Base-by-base conservation (phyloP, 92 coral and sea anemone species). In the Isaurus tuberculatus region DNA sequence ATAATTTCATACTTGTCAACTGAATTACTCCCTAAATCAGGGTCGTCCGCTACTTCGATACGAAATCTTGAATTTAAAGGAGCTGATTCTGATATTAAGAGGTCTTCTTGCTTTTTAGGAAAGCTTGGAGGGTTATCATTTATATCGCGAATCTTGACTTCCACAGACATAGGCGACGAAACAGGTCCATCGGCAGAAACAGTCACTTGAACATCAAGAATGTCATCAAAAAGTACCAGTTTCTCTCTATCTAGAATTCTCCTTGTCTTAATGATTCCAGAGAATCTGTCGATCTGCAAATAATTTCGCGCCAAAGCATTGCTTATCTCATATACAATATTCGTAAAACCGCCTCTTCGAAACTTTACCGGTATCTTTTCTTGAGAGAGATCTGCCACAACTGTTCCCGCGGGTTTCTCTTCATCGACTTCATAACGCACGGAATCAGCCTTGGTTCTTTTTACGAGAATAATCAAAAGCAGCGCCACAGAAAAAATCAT, bases 101-200 rank as follows among this genome's bases (percentile, higher is more conserved):
- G 64, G 34, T 73, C 68, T 77, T 94, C 93, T 69, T 84, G 75
- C 15, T 55, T 81, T n/a, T 85, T 86, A 9, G 83, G 37, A 70
- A 94, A 94, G 46, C 32, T 58, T 23, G 98, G 98, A 57, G 86
- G 37, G 75, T 94, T 86, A 87, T 94, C 98, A 29, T 94, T 94
- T 6, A 91, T 78, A 83, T 94, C 98, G 37, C 79, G 69, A 33
- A 94, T 84, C 67, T 79, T 89, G 36, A 94, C 84, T 67, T 87
- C 92, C 1, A 85, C 88, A 23, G 98, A 89, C 51, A 92, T 71
- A 63, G 34, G 65, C 34, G 85, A 88, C 26, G 77, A 79, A 4
- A 89, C 31, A 0, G 40, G 30, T 10, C 88, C 91, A 4, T 84
- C 89, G 48, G 84, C 86, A 19, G 75, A 65, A 0, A 91, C 88